Percentiles rank a stretch among this genome's conserved stretches.
These are phyloP conservation scores for Sapajus apella DNA, from an alignment of 2,113 vertebrate genomes.

Conservation along the genomic window DNA sequence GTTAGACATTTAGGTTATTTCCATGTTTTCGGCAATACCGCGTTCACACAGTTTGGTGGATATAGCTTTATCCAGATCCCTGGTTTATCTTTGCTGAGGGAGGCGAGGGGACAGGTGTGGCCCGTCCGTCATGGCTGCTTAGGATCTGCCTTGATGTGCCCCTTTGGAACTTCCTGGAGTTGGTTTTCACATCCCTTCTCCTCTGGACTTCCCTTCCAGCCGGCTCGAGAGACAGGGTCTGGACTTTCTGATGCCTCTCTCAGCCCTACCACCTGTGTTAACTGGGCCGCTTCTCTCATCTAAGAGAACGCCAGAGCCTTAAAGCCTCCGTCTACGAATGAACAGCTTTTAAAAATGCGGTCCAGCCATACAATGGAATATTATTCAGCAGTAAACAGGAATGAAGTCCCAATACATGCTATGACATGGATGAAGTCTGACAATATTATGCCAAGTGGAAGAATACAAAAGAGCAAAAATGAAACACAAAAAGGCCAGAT, in stretches of 20 bases:
- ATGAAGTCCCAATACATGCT: too few species aligned
- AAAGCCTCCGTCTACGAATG: neutral
- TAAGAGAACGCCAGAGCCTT: neutral
- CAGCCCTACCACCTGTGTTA: neutral
- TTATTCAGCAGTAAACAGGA: neutral
- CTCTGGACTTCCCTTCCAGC: neutral
- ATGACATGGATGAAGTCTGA: neutral
- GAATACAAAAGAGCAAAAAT: neutral
- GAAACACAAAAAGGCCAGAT: neutral
- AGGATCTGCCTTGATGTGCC: neutral
- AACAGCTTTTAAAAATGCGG: neutral
- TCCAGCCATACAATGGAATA: neutral
- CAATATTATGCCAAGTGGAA: neutral
- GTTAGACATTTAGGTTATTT: neutral
- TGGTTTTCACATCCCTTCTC: neutral
- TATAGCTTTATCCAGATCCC: too few species aligned
- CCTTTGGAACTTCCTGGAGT: neutral
- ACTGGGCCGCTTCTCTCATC: neutral
- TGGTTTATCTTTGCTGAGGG: too few species aligned
- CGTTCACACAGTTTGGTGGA: fast-evolving
- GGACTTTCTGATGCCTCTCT: neutral
- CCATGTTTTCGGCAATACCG: neutral
- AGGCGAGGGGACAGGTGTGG: fast-evolving
- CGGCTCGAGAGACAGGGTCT: neutral
- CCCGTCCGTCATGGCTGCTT: neutral